Evolutionary conservation across 2,113 vertebrate genomes (phyloP), one percentile per base, ranked within the genome.

Genomic region (Lucifuga dentata): DNA sequence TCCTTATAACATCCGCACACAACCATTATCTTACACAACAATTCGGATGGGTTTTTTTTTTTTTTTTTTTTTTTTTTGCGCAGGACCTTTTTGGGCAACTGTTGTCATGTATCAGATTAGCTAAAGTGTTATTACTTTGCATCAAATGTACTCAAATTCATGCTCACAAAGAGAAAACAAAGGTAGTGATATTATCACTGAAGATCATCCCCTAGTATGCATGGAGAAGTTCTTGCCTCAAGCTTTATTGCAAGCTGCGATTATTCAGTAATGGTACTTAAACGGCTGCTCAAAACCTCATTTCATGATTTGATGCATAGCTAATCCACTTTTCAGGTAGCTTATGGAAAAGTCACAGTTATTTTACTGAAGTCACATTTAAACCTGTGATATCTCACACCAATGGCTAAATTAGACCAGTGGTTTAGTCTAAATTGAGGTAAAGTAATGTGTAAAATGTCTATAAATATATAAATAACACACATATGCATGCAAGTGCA

Each of bases 241-340:
- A 68, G 78, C 57, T 44, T 46, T 11, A n/a, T 51, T 21, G 26
- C 11, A 57, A 63, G 44, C 68, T 33, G 43, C 81, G 63, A 77
- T 84, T 62, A 39, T 57, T 56, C 35, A 53, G 13, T n/a, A 48
- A 46, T 50, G 52, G 83, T 78, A 76, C 57, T 72, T 39, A 23
- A 35, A 53, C 11, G 68, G 61, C 55, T 38, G 46, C 12, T 21
- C 12, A 44, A 45, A 36, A 62, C 61, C 61, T 9, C 41, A 56
- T 61, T 51, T 73, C 20, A 40, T 67, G 26, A 70, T 59, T 56
- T 23, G 15, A 73, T 32, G 52, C 67, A 44, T 12, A 39, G 19
- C 59, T 71, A 72, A 88, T 83, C 57, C 40, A 69, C 46, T 81
- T 87, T 78, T 68, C 43, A 87, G 32, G 60, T 66, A 32, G 15